Evolutionary conservation across 2,113 vertebrate genomes (phyloP), one percentile per base, ranked within the genome.

Genomic region (Trinectes maculatus): DNA sequence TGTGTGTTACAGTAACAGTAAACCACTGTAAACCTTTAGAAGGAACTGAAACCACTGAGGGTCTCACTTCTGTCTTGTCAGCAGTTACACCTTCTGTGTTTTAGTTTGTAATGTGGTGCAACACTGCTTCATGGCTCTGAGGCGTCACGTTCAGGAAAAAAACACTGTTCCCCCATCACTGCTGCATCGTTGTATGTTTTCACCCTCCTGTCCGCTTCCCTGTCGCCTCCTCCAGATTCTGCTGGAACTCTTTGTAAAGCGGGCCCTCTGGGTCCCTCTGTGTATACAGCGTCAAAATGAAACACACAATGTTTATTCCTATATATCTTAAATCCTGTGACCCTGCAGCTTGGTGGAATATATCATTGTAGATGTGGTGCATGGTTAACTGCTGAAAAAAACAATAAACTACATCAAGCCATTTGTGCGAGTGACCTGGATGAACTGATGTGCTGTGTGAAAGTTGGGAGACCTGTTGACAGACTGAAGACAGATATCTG

Each of bases 341-440:
- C 81, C 86, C 87, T 86, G 84, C 88, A 88, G 88, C 83, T 94
- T 93, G 85, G 83, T 91, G 87, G 87, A 87, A 87, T 89, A 89
- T 90, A 89, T 86, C 85, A 83, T 87, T 93, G 91, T 93, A 90
- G 82, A 93, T 85, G 77, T 85, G 92, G 92, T 92, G 92, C 93
- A 94, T 94, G 92, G 93, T 89, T 74, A 87, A 91, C 92, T 93
- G 94, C 94, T 95, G 93, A 80, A 79, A 85, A 58, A 22, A 91
- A 87, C 82, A 92, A 92, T 89, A 92, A 90, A 85, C 55, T 46
- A 89, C 68, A 88, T 92, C 71, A 69, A 87, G 76, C 56, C 69
- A 63, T 66, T 42, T 55, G 83, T 85, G 79, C 80, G 67, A n/a
- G 34, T 81, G 63, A 68, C 59, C 46, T 65, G 52, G 52, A 64